phyloP scores from a whole-genome alignment of 1,140 invertebrate genomes.

The Bicyclus anynana region DNA sequence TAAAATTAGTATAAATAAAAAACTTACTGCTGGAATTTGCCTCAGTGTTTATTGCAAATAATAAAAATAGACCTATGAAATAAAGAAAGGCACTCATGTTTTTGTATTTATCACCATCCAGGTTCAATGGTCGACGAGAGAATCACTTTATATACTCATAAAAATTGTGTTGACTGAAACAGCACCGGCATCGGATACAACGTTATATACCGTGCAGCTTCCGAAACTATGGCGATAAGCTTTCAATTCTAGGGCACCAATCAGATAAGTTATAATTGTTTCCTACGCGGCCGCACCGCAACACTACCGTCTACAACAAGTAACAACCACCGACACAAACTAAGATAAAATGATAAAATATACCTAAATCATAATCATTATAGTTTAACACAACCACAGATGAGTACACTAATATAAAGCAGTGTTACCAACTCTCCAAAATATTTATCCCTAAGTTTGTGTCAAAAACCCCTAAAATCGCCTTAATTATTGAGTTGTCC shows the following conservation, averaged over 20 bases:
- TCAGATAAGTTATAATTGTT: too few relatives aligned
- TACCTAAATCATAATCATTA: too few relatives aligned
- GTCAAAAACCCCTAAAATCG: too few relatives aligned
- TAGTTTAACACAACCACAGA: too few relatives aligned
- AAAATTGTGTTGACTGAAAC: constrained; percentile 30
- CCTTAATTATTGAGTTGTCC: too few relatives aligned
- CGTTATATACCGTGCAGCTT: constrained; percentile 42
- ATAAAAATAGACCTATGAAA: constrained; percentile 26
- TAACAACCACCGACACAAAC: too few relatives aligned
- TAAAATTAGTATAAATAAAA: background rate
- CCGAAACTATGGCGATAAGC: constrained; percentile 41
- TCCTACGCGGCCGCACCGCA: too few relatives aligned
- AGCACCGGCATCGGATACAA: constrained; percentile 25
- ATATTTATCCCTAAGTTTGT: too few relatives aligned
- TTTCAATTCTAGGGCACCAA: constrained; percentile 7
- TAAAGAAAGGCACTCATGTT: constrained; percentile 27
- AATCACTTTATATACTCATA: constrained; percentile 27
- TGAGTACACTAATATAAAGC: too few relatives aligned
- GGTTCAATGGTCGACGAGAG: constrained; percentile 36
- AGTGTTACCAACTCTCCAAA: too few relatives aligned
- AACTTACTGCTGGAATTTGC: constrained; percentile 27
- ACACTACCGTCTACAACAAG: too few relatives aligned
- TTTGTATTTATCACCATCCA: constrained; percentile 28
- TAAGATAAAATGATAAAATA: too few relatives aligned
- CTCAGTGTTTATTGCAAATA: constrained; percentile 13